These are phyloP conservation scores for Parascotia fuliginaria DNA, from an alignment of 2,888 invertebrate species.

Conservation along the genomic window DNA sequence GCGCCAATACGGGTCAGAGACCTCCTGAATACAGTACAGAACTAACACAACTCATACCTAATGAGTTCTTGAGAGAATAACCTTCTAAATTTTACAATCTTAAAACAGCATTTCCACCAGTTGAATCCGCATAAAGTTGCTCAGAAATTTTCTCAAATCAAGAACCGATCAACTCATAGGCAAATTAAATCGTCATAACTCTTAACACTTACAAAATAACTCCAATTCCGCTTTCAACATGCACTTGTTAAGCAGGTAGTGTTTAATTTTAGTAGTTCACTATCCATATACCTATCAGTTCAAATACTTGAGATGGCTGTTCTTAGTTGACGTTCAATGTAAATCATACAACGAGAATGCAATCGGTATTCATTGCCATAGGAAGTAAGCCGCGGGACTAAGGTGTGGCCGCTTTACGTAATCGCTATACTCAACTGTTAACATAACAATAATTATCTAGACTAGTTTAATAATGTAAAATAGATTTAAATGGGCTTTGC, in stretches of 20 bases:
- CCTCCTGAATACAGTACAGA: no score
- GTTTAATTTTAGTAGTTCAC: background rate
- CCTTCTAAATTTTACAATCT: no score
- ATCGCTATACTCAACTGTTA: slow-evolving; percentile 25
- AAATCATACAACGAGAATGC: slow-evolving; percentile 18
- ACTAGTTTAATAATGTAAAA: no score
- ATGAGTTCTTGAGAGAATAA: no score
- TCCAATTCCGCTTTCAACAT: slow-evolving; percentile 6
- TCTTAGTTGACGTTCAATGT: slow-evolving; percentile 5
- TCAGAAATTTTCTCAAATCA: no score
- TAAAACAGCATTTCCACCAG: no score
- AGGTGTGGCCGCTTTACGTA: slow-evolving; percentile 40
- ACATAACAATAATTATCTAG: background rate
- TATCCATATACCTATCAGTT: slow-evolving; percentile 8
- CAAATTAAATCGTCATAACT: no score
- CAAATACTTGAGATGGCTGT: background rate
- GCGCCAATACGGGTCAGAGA: no score
- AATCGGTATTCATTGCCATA: slow-evolving; percentile 28
- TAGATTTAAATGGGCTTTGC: no score
- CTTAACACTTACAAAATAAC: background rate
- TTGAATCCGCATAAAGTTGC: no score
- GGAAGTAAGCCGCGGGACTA: slow-evolving; percentile 35
- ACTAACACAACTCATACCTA: no score
- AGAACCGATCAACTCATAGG: no score
- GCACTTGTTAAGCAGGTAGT: slow-evolving; percentile 2